These are phyloP conservation scores for Drosophila rufa DNA, from an alignment of 1,140 invertebrate genomes.

Conservation along the genomic window DNA sequence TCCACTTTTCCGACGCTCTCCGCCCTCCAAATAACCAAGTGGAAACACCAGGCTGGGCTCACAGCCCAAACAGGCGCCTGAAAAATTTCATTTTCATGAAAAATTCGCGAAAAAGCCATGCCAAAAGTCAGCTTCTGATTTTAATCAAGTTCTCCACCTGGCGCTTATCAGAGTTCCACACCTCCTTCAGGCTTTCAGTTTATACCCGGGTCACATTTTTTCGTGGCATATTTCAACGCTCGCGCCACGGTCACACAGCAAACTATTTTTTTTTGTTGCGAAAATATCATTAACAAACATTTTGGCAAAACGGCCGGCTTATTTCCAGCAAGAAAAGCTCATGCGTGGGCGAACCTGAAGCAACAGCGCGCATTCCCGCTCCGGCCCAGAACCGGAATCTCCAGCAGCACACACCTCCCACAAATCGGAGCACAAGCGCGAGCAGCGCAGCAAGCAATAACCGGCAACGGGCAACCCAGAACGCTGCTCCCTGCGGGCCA, in stretches of 20 bases:
- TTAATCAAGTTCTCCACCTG: neutral
- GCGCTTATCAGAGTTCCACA: too few species aligned
- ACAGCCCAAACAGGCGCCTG: too few species aligned
- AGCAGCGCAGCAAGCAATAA: neutral
- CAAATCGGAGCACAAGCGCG: neutral
- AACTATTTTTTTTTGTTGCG: constrained; percentile 27
- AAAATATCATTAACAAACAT: constrained; percentile 32
- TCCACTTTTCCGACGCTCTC: too few species aligned
- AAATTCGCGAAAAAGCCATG: too few species aligned
- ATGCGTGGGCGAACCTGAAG: constrained; percentile 17
- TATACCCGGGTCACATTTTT: neutral
- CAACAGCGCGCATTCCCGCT: neutral
- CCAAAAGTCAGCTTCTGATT: too few species aligned
- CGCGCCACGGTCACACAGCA: constrained; percentile 9
- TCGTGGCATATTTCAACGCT: neutral
- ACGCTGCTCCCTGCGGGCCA: constrained; percentile 21
- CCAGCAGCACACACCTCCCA: neutral
- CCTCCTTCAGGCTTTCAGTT: neutral
- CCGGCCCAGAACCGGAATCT: constrained; percentile 3
- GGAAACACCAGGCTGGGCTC: too few species aligned
- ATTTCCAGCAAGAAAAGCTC: constrained; percentile 7
- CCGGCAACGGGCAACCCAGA: constrained; percentile 24
- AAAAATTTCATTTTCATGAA: too few species aligned
- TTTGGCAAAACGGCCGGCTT: constrained; percentile 5
- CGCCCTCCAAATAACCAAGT: too few species aligned